Conservation (phyloP, 1,140 invertebrate genomes). For the Copidosoma floridanum region DNA sequence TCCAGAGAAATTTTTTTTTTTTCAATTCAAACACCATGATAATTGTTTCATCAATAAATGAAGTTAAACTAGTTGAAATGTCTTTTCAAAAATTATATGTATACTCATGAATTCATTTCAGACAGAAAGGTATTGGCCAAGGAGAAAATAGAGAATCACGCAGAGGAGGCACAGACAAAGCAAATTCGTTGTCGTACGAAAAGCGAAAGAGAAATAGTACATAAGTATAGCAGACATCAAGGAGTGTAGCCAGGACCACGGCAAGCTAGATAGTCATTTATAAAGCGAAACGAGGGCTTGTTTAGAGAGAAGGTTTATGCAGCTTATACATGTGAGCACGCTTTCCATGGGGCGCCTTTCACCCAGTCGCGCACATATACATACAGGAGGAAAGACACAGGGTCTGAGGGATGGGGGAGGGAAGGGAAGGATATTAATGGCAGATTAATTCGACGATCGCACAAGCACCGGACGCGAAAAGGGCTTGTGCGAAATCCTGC, state of each 20-base stretch:
- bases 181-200: background rate
- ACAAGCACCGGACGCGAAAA: conserved; percentile 1
- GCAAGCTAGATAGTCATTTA: conserved; percentile 46
- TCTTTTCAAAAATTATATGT: too few species aligned
- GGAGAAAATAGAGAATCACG: too few species aligned
- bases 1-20: too few species aligned
- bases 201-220: background rate
- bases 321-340: too few species aligned
- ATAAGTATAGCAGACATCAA: too few species aligned
- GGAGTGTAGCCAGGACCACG: too few species aligned
- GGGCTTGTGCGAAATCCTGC: background rate
- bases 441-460: conserved; percentile 54
- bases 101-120: background rate
- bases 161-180: background rate
- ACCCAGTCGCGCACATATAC: conserved; percentile 30
- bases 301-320: conserved; percentile 56
- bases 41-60: too few species aligned
- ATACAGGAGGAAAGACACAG: too few species aligned
- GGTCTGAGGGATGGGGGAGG: too few species aligned
- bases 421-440: conserved; percentile 54
- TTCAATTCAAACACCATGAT: too few species aligned
- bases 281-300: conserved; percentile 49
- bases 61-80: too few species aligned
- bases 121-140: too few species aligned
- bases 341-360: conserved; percentile 40